These are phyloP conservation scores for Heliconius congener DNA, from an alignment of 1,140 invertebrate species.

Conservation along the genomic window DNA sequence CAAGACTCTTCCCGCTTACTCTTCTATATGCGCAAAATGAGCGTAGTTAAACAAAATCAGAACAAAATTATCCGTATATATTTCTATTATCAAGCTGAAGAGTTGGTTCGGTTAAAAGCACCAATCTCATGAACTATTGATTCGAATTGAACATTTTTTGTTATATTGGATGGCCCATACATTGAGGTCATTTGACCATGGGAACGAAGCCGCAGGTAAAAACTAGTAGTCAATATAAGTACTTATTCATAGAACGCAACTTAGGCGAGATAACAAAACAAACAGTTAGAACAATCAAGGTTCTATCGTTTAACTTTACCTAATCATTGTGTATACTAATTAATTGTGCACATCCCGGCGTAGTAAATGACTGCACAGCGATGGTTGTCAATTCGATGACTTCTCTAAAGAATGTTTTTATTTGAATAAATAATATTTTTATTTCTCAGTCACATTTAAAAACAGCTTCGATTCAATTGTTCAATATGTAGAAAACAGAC, in stretches of 20 bases:
- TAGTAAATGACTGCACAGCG: background rate
- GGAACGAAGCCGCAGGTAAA: background rate
- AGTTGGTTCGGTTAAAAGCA: too few species aligned
- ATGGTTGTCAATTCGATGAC: background rate
- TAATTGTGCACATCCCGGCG: background rate
- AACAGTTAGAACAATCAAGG: constrained; percentile 25
- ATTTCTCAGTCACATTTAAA: too few species aligned
- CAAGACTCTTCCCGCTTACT: too few species aligned
- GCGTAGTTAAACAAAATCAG: too few species aligned
- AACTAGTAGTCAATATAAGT: background rate
- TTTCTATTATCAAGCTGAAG: too few species aligned
- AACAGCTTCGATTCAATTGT: too few species aligned
- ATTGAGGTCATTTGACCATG: background rate
- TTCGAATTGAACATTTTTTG: background rate
- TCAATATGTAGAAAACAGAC: too few species aligned
- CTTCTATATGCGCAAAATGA: too few species aligned
- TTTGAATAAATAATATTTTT: background rate
- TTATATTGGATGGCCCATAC: background rate
- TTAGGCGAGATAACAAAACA: background rate
- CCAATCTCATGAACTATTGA: too few species aligned
- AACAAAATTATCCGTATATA: too few species aligned
- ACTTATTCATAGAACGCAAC: background rate
- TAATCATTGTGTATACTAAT: constrained; percentile 33
- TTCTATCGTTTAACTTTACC: constrained; percentile 23
- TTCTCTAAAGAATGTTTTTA: background rate